These are phyloP conservation scores for Tetragonisca angustula DNA, from an alignment of 2,888 invertebrate genomes.

Conservation along the genomic window DNA sequence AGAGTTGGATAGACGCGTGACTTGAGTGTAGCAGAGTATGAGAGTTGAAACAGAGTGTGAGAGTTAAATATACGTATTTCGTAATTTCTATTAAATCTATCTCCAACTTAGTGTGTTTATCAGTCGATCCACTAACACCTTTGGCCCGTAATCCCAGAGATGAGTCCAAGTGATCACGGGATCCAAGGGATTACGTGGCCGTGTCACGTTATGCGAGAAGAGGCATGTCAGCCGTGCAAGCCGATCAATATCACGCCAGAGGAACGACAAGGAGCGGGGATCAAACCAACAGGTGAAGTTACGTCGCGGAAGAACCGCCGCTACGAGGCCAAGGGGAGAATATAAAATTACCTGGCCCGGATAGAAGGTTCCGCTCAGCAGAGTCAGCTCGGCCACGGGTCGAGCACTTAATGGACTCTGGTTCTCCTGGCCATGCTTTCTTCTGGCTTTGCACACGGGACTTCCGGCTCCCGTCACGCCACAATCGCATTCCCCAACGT, in stretches of 20 bases:
- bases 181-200: slow-evolving; percentile 53
- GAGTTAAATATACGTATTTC: too few relatives aligned
- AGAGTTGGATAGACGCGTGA: too few relatives aligned
- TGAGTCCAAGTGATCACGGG: slow-evolving; percentile 52
- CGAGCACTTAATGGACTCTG: slow-evolving; percentile 56
- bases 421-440: slow-evolving; percentile 29
- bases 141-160: slow-evolving; percentile 42
- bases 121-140: too few relatives aligned
- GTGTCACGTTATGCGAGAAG: slow-evolving; percentile 66
- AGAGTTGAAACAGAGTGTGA: too few relatives aligned
- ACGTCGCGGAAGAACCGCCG: slow-evolving; percentile 55
- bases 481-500: not conserved
- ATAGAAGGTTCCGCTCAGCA: slow-evolving; percentile 32
- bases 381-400: slow-evolving; percentile 42
- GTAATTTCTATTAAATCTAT: too few relatives aligned
- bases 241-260: slow-evolving; percentile 68
- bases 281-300: slow-evolving; percentile 73
- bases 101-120: too few relatives aligned
- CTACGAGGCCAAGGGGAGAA: slow-evolving; percentile 69
- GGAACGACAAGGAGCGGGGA: slow-evolving; percentile 44
- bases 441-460: slow-evolving; percentile 7
- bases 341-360: slow-evolving; percentile 67
- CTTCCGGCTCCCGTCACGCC: slow-evolving; percentile 36
- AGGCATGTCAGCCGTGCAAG: slow-evolving; percentile 17
- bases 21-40: too few relatives aligned